phyloP scores from a whole-genome alignment of 2,113 vertebrate genomes.

The Camelus dromedarius region DNA sequence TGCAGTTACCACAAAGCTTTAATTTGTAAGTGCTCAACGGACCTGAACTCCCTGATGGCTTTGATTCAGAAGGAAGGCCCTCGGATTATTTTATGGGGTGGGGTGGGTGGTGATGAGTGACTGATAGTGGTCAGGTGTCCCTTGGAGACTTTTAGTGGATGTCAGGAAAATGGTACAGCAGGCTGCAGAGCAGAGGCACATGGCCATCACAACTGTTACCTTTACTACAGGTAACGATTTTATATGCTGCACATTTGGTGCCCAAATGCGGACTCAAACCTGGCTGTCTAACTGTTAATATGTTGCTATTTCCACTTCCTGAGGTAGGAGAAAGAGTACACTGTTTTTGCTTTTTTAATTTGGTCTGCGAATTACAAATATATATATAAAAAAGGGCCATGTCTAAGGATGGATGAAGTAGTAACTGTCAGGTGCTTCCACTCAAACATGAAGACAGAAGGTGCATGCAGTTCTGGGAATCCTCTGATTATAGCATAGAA shows the following conservation, averaged over 20 bases:
- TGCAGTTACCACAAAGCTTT: too few relatives aligned
- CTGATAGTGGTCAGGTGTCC: background rate
- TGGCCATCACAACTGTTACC: too few relatives aligned
- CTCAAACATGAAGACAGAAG: background rate
- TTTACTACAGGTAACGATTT: background rate
- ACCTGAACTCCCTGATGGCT: background rate
- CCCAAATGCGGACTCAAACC: background rate
- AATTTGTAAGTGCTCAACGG: too few relatives aligned
- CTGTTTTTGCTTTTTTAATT: background rate
- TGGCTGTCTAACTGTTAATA: background rate
- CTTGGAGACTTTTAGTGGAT: too few relatives aligned
- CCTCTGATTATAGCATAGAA: background rate
- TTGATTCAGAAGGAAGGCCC: background rate
- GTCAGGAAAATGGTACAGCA: background rate
- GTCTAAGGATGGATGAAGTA: background rate
- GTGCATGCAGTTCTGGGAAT: background rate
- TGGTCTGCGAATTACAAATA: background rate
- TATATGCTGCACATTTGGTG: background rate
- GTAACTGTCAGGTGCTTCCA: background rate
- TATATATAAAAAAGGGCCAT: background rate
- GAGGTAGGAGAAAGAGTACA: background rate
- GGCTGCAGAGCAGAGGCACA: background rate
- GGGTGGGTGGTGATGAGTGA: background rate
- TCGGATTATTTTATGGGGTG: background rate
- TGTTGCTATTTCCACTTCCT: background rate